These are phyloP conservation scores for Adrianichthys oophorus DNA, from an alignment of 2,797 vertebrate genomes.

Conservation along the genomic window DNA sequence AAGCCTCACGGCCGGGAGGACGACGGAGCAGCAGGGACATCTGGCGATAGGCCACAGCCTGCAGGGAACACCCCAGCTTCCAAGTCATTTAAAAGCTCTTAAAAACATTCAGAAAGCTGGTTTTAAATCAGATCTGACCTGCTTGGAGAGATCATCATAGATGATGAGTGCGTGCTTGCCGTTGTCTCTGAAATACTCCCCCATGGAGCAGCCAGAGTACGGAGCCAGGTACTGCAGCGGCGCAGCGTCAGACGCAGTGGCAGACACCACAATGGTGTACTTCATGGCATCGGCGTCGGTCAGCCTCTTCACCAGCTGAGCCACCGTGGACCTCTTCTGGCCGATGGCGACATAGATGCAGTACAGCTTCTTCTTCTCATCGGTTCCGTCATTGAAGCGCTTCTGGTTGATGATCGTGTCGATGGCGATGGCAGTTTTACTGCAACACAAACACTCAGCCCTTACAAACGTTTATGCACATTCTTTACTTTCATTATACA, in stretches of 20 bases:
- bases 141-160: constrained; percentile 98
- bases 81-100: no score
- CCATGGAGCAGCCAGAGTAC: constrained; percentile 98
- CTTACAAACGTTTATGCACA: neutral
- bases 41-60: constrained; percentile 97
- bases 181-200: constrained; percentile 97
- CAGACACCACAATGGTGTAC: constrained; percentile 98
- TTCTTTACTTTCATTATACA: no score
- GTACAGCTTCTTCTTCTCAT: constrained; percentile 98
- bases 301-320: constrained; percentile 96
- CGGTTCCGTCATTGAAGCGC: constrained; percentile 93
- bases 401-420: constrained; percentile 99
- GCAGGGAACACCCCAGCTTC: neutral
- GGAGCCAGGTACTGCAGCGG: constrained; percentile 97
- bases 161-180: constrained; percentile 97
- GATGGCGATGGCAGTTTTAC: constrained; percentile 98
- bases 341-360: constrained; percentile 98
- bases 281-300: constrained; percentile 97
- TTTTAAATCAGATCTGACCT: constrained; percentile 75
- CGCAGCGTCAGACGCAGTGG: constrained; percentile 94
- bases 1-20: constrained; percentile 94
- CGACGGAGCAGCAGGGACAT: constrained; percentile 97
- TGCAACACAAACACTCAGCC: constrained; percentile 42
- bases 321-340: constrained; percentile 97
- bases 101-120: no score